phyloP scores from a whole-genome alignment of 2,113 vertebrate genomes.

The Coracopsis vasa region DNA sequence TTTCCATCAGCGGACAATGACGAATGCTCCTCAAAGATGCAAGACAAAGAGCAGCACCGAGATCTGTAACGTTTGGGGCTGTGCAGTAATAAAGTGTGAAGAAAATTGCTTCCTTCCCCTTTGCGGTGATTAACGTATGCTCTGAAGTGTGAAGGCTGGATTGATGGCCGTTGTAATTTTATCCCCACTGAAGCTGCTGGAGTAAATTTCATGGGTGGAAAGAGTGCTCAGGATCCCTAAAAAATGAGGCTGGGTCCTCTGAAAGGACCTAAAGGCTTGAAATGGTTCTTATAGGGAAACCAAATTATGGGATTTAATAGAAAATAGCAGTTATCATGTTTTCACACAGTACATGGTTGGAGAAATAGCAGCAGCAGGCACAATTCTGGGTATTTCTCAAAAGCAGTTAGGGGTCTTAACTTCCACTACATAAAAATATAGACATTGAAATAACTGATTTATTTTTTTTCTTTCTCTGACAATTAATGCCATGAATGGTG shows the following conservation, averaged over 20 bases:
- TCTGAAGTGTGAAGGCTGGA: neutral
- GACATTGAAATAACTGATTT: neutral
- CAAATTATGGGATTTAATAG: neutral
- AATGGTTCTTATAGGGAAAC: neutral
- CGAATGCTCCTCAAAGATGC: neutral
- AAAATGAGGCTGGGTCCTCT: neutral
- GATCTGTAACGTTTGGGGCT: neutral
- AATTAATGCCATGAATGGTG: neutral
- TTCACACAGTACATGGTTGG: neutral
- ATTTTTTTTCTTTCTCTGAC: neutral
- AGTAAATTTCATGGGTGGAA: neutral
- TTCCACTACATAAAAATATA: neutral
- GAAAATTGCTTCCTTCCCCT: slow-evolving; percentile 50
- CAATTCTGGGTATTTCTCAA: neutral
- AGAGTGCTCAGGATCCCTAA: neutral
- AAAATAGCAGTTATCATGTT: neutral
- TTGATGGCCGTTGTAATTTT: neutral
- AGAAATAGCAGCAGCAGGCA: neutral
- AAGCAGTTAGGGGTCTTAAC: neutral
- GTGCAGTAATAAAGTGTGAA: slow-evolving; percentile 28
- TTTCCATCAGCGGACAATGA: neutral
- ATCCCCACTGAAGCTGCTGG: neutral
- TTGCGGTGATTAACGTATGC: neutral
- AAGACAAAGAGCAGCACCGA: neutral
- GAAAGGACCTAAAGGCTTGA: neutral